Evolutionary conservation across 2,888 invertebrate genomes (phyloP).

Genomic region (Podabrus alpinus): DNA sequence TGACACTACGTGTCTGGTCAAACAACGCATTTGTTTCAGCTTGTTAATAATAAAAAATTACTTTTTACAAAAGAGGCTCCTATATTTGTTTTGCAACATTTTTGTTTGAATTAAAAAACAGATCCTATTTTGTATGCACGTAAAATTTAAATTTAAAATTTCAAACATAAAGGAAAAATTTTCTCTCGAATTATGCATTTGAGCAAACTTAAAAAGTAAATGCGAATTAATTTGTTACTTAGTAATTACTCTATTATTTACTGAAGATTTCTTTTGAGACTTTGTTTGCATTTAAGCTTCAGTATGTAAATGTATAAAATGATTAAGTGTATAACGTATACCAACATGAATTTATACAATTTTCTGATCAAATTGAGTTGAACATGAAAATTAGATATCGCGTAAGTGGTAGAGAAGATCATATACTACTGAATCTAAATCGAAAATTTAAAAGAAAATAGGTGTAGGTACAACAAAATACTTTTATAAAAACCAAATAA

Average conservation of each 20-base stretch:
- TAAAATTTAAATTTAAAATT: background rate
- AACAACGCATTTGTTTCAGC: background rate
- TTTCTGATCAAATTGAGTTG: conserved; percentile 26
- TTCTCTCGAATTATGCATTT: background rate
- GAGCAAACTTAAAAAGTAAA: background rate
- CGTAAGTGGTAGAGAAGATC: conserved; percentile 43
- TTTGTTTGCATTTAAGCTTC: background rate
- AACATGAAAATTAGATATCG: conserved; percentile 33
- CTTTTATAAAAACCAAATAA: background rate
- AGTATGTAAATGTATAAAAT: background rate
- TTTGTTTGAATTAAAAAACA: background rate
- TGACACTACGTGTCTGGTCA: background rate
- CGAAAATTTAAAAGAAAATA: conserved; percentile 46
- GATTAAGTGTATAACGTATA: background rate
- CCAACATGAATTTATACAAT: conserved; percentile 1
- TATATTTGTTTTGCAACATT: background rate
- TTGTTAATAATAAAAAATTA: background rate
- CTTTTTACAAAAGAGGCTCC: background rate
- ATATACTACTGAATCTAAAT: conserved; percentile 45
- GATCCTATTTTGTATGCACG: background rate
- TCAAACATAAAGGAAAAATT: background rate
- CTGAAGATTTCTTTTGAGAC: background rate
- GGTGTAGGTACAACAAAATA: conserved; percentile 29
- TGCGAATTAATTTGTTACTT: background rate
- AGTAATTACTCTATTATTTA: background rate